These are phyloP conservation scores for Homarus americanus DNA, from an alignment of 1,140 invertebrate genomes.

Conservation along the genomic window DNA sequence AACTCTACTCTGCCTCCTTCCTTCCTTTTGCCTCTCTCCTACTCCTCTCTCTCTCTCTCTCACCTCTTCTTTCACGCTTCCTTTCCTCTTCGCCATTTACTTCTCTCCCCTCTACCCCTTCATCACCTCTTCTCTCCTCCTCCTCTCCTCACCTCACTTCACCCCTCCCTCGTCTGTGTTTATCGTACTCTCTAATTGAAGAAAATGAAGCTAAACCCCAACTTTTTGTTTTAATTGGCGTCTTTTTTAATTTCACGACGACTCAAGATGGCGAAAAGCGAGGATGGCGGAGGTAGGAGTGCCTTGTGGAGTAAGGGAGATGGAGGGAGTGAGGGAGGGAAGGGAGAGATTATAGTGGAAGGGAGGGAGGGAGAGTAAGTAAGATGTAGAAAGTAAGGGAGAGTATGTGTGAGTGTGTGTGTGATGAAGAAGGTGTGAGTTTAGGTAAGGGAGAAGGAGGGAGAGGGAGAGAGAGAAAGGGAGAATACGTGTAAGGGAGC, in stretches of 20 bases:
- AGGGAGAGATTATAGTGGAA: not conserved
- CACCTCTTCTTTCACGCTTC: not conserved
- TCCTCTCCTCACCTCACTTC: not conserved
- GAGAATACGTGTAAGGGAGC: constrained; percentile 13
- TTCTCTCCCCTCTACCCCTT: not conserved
- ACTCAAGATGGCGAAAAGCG: constrained; percentile 44
- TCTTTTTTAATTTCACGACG: constrained; percentile 59
- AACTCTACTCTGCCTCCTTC: too few relatives aligned
- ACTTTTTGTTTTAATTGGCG: constrained; percentile 68
- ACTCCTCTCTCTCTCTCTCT: not conserved
- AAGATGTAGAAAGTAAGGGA: not conserved
- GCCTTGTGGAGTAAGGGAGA: not conserved
- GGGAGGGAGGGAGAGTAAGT: not conserved
- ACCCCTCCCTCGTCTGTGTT: constrained; percentile 17
- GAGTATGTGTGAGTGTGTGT: not conserved
- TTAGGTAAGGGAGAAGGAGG: not conserved
- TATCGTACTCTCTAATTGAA: constrained; percentile 53
- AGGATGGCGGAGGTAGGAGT: constrained; percentile 36
- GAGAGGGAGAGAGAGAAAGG: constrained; percentile 29
- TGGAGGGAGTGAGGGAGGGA: not conserved
- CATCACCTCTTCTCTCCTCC: not conserved
- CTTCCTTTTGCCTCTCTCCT: not conserved
- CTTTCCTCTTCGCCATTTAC: not conserved
- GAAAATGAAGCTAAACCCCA: constrained; percentile 44
- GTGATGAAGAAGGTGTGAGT: not conserved